Percentiles rank a stretch among this genome's conserved stretches.
These are phyloP conservation scores for Irena cyanogastra DNA, from an alignment of 2,113 vertebrate species.

Conservation along the genomic window DNA sequence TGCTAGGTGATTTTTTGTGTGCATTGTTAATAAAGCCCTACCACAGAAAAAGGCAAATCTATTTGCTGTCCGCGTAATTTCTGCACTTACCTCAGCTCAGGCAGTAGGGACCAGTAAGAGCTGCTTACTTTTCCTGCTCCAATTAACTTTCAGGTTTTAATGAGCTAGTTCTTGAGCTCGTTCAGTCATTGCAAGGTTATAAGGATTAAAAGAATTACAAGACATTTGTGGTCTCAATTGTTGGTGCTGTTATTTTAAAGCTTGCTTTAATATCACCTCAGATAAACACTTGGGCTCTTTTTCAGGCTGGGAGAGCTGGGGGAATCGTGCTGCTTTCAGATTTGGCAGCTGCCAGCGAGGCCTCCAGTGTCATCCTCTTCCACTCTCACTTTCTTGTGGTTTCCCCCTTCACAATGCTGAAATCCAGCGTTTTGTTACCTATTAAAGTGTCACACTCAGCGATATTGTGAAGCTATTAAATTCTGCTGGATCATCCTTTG, in stretches of 20 bases:
- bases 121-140: background rate
- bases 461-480: conserved; percentile 64
- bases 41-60: background rate
- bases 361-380: background rate
- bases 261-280: background rate
- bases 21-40: background rate
- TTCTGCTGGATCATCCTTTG: conserved; percentile 67
- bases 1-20: background rate
- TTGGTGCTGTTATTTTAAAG: background rate
- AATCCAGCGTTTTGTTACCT: conserved; percentile 57
- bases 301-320: background rate
- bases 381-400: conserved; percentile 33
- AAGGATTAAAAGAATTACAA: background rate
- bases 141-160: conserved; percentile 39
- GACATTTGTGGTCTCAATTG: background rate
- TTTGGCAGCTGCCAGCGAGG: background rate
- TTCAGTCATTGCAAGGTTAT: background rate
- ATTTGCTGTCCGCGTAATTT: background rate
- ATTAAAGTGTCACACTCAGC: conserved; percentile 38
- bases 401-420: conserved; percentile 28
- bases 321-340: background rate
- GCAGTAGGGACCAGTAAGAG: background rate
- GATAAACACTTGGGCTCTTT: background rate
- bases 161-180: background rate
- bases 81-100: background rate